Percentiles rank a stretch among this genome's conserved stretches.
phyloP scores from a whole-genome alignment of 2,888 invertebrate species.

The Temnothorax ravouxi region DNA sequence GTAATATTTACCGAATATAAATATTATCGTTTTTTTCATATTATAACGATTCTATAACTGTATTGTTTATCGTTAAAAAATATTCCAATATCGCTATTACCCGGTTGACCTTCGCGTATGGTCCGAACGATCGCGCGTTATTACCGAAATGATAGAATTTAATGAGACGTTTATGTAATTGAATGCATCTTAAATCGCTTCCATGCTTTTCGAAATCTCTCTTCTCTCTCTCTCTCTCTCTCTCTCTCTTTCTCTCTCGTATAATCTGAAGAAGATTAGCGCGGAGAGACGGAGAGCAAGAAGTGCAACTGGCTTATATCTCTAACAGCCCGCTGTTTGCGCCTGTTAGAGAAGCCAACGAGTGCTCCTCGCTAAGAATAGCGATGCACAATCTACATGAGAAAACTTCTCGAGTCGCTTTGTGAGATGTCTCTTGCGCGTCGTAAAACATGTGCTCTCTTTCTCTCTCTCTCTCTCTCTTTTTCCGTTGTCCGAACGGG shows the following conservation, averaged over 20 bases:
- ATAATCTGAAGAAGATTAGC: slow-evolving; percentile 45
- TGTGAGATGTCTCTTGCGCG: slow-evolving; percentile 47
- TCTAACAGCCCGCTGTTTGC: slow-evolving; percentile 27
- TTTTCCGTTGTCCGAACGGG: slow-evolving; percentile 37
- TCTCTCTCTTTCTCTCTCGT: not conserved
- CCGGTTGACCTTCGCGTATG: slow-evolving; percentile 16
- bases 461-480: not conserved
- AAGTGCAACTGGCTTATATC: slow-evolving; percentile 52
- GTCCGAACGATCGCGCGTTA: slow-evolving; percentile 8
- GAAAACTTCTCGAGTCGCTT: slow-evolving; percentile 51
- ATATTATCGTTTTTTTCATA: not conserved
- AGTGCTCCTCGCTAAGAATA: slow-evolving; percentile 53
- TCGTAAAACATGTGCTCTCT: slow-evolving; percentile 34
- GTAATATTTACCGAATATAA: not conserved
- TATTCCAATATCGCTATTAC: slow-evolving; percentile 30
- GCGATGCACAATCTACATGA: slow-evolving; percentile 54
- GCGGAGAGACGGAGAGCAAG: slow-evolving; percentile 28
- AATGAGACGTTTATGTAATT: slow-evolving; percentile 44
- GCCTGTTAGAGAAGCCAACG: slow-evolving; percentile 46
- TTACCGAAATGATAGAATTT: slow-evolving; percentile 39
- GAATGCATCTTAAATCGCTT: slow-evolving; percentile 29
- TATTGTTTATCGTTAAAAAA: slow-evolving; percentile 39
- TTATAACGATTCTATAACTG: slow-evolving; percentile 11
- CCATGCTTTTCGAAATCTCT: slow-evolving; percentile 7
- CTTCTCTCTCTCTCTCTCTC: not conserved